These are phyloP conservation scores for Stegastes partitus DNA, from an alignment of 2,113 vertebrate species.

Conservation along the genomic window DNA sequence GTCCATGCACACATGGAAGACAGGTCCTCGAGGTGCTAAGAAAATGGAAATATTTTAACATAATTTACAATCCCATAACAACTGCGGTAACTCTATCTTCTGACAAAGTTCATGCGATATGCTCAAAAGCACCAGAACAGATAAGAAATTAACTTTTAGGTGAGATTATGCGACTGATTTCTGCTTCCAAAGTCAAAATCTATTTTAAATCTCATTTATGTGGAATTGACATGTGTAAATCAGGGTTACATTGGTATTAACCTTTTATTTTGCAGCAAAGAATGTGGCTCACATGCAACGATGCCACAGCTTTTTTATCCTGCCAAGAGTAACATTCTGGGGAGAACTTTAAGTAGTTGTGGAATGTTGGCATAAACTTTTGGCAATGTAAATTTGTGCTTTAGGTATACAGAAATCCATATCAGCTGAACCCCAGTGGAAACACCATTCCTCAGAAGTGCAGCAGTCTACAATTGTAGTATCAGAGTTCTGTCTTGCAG, in stretches of 20 bases:
- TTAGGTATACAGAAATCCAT: constrained; percentile 8
- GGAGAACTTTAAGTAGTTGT: neutral
- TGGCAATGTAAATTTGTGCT: constrained; percentile 3
- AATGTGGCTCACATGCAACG: constrained; percentile 5
- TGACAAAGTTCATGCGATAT: constrained; percentile 2
- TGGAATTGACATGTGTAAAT: neutral
- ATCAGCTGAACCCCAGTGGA: constrained; percentile 23
- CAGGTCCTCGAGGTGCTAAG: neutral
- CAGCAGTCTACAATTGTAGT: constrained; percentile 8
- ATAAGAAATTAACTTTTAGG: neutral
- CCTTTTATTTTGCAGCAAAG: neutral
- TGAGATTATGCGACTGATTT: neutral
- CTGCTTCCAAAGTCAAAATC: neutral
- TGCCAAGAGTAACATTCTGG: neutral
- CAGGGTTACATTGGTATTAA: neutral
- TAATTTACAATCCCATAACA: too few relatives aligned
- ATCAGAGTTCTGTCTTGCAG: constrained; percentile 22
- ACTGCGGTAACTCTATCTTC: neutral
- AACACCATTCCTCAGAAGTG: constrained; percentile 17
- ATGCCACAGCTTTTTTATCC: neutral
- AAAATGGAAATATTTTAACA: neutral
- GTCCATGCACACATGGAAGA: neutral
- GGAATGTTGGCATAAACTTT: constrained; percentile 9
- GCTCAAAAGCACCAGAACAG: neutral
- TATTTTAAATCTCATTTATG: neutral